phyloP scores from a whole-genome alignment of 1,140 invertebrate species.

The Drosophila virilis region DNA sequence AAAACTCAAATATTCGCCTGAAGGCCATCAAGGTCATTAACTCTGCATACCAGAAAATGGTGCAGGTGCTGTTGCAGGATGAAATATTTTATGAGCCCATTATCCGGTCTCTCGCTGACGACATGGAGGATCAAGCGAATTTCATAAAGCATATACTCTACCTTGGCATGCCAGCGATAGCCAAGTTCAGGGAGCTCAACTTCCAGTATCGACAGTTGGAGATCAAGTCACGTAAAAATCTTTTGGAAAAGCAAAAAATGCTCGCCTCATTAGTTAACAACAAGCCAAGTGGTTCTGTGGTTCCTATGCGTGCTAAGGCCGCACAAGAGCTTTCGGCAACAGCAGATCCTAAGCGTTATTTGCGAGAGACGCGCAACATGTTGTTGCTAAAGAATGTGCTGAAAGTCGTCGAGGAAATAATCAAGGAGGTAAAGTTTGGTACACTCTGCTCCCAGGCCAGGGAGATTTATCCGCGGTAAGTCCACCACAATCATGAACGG shows the following conservation, averaged over 20 bases:
- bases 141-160: slow-evolving; percentile 77
- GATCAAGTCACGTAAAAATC: slow-evolving; percentile 45
- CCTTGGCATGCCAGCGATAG: slow-evolving; percentile 75
- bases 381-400: slow-evolving; percentile 60
- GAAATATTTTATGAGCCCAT: slow-evolving; percentile 81
- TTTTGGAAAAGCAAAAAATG: slow-evolving; percentile 52
- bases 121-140: slow-evolving; percentile 78
- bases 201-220: slow-evolving; percentile 56
- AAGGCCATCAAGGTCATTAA: slow-evolving; percentile 78
- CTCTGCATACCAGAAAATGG: slow-evolving; percentile 71
- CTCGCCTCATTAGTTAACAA: slow-evolving; percentile 35
- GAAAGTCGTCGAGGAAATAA: slow-evolving; percentile 56
- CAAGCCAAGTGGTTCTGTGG: not conserved
- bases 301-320: slow-evolving; percentile 1
- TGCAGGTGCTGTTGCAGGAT: slow-evolving; percentile 68
- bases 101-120: slow-evolving; percentile 61
- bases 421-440: slow-evolving; percentile 69
- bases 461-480: slow-evolving; percentile 43
- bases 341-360: slow-evolving; percentile 52
- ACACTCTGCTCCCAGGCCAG: slow-evolving; percentile 20
- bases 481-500: not conserved
- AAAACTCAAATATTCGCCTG: slow-evolving; percentile 76
- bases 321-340: slow-evolving; percentile 19
- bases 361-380: slow-evolving; percentile 74
- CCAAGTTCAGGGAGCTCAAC: slow-evolving; percentile 63